Evolutionary conservation across 2,797 vertebrate genomes (phyloP).

Genomic region (Heliangelus exortis): DNA sequence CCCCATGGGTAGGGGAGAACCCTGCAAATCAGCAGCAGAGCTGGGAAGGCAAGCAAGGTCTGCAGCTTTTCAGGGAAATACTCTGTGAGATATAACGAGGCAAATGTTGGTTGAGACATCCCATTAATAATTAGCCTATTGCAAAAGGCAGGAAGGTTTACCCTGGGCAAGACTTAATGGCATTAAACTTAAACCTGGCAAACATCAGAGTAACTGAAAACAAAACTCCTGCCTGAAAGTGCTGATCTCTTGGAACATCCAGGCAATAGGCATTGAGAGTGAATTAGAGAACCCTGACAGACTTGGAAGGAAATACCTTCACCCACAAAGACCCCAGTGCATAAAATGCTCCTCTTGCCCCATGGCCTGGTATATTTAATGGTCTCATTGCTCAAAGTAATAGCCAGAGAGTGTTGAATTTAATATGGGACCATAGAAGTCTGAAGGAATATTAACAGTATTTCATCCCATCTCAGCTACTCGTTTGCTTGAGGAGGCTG

Average conservation of each 20-base stretch:
- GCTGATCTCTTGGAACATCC: background rate
- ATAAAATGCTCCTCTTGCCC: background rate
- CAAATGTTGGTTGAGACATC: background rate
- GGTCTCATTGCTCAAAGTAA: background rate
- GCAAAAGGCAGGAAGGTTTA: background rate
- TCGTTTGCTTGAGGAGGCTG: background rate
- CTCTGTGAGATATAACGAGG: background rate
- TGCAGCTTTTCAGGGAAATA: background rate
- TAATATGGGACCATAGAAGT: background rate
- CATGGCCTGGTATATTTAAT: background rate
- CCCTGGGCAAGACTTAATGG: background rate
- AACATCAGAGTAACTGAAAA: background rate
- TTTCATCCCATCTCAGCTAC: background rate
- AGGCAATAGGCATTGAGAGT: rapidly evolving
- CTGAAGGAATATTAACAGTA: background rate
- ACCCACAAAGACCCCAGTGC: background rate
- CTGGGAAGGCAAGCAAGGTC: background rate
- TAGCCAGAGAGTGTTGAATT: background rate
- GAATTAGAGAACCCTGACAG: background rate
- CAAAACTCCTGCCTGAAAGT: background rate
- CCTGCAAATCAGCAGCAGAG: background rate
- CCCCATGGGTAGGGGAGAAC: rapidly evolving
- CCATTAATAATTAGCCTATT: background rate
- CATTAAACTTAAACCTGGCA: constrained; percentile 30
- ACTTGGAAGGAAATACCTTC: background rate